These are phyloP conservation scores for Netelia melanura DNA, from an alignment of 2,888 invertebrate species.

Conservation along the genomic window DNA sequence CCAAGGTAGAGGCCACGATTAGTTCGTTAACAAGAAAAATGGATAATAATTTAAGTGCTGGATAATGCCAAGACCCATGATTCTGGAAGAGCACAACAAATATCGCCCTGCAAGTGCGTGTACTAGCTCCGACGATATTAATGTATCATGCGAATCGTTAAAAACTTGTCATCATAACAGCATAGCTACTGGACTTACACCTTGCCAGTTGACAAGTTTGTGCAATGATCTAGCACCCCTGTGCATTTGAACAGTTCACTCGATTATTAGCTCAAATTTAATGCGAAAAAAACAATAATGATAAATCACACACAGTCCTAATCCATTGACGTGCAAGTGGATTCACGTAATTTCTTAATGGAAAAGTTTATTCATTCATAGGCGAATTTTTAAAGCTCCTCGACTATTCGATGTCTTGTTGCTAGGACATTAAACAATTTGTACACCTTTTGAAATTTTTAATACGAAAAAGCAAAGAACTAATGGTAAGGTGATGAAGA, in stretches of 20 bases:
- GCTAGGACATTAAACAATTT: constrained; percentile 69
- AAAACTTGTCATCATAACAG: constrained; percentile 15
- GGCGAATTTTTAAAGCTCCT: constrained; percentile 75
- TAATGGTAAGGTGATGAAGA: constrained; percentile 61
- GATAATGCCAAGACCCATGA: constrained; percentile 59
- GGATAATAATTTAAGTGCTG: constrained; percentile 65
- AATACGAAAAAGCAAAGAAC: constrained; percentile 62
- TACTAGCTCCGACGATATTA: constrained; percentile 41
- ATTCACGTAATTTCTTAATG: constrained; percentile 44
- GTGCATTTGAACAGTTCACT: constrained; percentile 23
- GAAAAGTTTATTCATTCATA: constrained; percentile 79
- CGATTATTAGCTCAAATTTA: constrained; percentile 45
- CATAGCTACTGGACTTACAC: neutral
- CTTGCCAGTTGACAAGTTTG: constrained; percentile 38
- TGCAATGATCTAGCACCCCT: constrained; percentile 60
- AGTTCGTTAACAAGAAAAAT: constrained; percentile 49
- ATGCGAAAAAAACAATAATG: constrained; percentile 50
- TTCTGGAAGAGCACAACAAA: constrained; percentile 46
- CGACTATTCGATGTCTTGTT: constrained; percentile 72
- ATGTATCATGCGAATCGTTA: constrained; percentile 32
- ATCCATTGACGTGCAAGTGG: constrained; percentile 28
- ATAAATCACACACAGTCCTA: constrained; percentile 35
- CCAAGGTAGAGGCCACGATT: constrained; percentile 72
- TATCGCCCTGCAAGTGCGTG: constrained; percentile 9
- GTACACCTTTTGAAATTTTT: constrained; percentile 66